These are phyloP conservation scores for Periplaneta americana DNA, from an alignment of 1,140 invertebrate species.

Conservation along the genomic window DNA sequence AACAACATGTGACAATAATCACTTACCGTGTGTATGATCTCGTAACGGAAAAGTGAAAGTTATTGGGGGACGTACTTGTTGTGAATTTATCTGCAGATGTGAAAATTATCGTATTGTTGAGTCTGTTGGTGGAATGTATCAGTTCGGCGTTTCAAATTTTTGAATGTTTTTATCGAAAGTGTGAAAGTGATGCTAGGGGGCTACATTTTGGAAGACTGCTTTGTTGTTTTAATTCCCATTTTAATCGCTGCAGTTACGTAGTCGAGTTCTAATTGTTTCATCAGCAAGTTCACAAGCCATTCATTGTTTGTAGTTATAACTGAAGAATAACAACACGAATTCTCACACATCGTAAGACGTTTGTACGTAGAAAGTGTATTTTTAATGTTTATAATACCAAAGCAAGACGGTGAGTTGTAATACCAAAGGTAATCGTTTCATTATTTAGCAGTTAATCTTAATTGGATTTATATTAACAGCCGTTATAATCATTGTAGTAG, in stretches of 20 bases:
- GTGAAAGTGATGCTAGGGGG: not conserved
- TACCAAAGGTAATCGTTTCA: not conserved
- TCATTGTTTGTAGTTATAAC: not conserved
- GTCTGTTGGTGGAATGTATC: not conserved
- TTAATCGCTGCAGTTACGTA: not conserved
- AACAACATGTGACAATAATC: not conserved
- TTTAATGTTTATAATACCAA: not conserved
- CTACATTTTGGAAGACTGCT: not conserved
- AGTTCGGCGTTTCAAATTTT: not conserved
- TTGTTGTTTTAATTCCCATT: not conserved
- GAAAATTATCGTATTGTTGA: not conserved
- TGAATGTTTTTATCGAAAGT: not conserved
- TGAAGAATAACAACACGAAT: not conserved
- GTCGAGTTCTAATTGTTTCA: not conserved
- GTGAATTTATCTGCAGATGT: not conserved
- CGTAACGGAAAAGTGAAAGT: not conserved
- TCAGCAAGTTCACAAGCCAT: not conserved
- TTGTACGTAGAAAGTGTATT: not conserved
- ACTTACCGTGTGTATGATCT: not conserved
- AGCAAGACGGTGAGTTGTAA: not conserved
- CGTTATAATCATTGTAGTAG: not conserved
- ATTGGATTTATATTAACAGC: not conserved
- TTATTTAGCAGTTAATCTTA: not conserved
- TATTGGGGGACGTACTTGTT: not conserved
- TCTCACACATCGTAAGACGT: not conserved